Evolutionary conservation across 2,888 invertebrate genomes (phyloP).

Genomic region (Melanostoma mellinum): DNA sequence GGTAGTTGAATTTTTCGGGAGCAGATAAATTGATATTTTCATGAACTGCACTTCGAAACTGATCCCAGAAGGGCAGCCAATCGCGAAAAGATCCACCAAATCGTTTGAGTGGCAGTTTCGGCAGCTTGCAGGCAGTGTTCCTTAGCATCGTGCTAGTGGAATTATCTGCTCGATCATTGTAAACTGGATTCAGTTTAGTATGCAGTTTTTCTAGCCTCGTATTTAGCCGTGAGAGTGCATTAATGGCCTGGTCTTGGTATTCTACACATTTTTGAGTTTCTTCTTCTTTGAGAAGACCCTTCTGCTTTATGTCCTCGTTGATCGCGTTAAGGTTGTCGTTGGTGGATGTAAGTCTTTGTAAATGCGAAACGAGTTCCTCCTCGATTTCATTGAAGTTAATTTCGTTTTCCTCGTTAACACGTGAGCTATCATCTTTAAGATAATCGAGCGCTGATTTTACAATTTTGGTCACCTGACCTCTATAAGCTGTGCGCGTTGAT

Average conservation of each 20-base stretch:
- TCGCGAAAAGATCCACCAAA: slow-evolving; percentile 20
- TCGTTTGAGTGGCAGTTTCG: slow-evolving; percentile 24
- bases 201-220: slow-evolving; percentile 11
- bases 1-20: slow-evolving; percentile 30
- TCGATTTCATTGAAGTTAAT: slow-evolving; percentile 25
- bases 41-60: slow-evolving; percentile 26
- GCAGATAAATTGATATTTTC: slow-evolving; percentile 18
- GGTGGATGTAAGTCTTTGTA: slow-evolving; percentile 24
- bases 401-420: slow-evolving; percentile 7
- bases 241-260: slow-evolving; percentile 26
- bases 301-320: slow-evolving; percentile 15
- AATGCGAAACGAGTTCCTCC: slow-evolving; percentile 22
- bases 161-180: background rate
- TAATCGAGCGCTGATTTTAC: slow-evolving; percentile 26
- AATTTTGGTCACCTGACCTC: slow-evolving; percentile 32
- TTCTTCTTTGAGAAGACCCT: background rate
- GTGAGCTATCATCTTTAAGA: slow-evolving; percentile 3
- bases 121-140: background rate
- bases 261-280: slow-evolving; percentile 8
- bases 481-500: slow-evolving; percentile 4
- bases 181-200: background rate
- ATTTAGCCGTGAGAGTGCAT: slow-evolving; percentile 11
- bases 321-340: slow-evolving; percentile 8
- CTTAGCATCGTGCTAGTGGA: background rate
- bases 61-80: slow-evolving; percentile 34